phyloP scores from a whole-genome alignment of 2,113 vertebrate genomes.

The Nibea albiflora region DNA sequence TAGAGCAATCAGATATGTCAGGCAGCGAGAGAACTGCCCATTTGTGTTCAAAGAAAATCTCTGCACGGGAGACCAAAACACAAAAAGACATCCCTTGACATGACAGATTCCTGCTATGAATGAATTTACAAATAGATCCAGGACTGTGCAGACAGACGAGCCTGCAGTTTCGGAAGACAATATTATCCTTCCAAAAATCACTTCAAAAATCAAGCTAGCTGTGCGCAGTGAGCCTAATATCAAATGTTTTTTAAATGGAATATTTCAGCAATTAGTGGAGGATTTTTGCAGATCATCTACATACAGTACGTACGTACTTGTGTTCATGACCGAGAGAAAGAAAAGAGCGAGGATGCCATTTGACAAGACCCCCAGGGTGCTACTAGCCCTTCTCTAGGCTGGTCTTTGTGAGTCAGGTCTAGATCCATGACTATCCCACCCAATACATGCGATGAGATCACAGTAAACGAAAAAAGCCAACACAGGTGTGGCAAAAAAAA shows the following conservation, averaged over 20 bases:
- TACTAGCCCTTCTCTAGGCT: background rate
- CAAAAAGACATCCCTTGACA: constrained; percentile 46
- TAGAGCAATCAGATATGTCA: constrained; percentile 79
- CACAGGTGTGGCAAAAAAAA: constrained; percentile 30
- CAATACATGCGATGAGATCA: constrained; percentile 18
- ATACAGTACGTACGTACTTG: background rate
- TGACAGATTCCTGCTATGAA: constrained; percentile 49
- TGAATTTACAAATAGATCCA: constrained; percentile 43
- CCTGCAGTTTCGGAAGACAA: constrained; percentile 7
- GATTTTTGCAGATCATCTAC: background rate
- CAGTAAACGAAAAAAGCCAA: constrained; percentile 1
- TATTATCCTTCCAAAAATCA: background rate
- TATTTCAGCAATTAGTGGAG: background rate
- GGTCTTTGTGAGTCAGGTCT: constrained; percentile 8
- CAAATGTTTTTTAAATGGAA: background rate
- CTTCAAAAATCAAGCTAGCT: constrained; percentile 6
- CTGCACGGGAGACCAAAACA: constrained; percentile 47
- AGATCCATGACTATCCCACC: background rate
- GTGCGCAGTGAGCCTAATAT: background rate
- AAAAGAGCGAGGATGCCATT: background rate
- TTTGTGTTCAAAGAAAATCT: constrained; percentile 69
- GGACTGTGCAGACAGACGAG: constrained; percentile 13
- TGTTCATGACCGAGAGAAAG: background rate
- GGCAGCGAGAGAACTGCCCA: constrained; percentile 68
- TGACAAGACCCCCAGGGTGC: background rate